Conservation (phyloP, 1,140 invertebrate species). For the Dendroctonus valens region DNA sequence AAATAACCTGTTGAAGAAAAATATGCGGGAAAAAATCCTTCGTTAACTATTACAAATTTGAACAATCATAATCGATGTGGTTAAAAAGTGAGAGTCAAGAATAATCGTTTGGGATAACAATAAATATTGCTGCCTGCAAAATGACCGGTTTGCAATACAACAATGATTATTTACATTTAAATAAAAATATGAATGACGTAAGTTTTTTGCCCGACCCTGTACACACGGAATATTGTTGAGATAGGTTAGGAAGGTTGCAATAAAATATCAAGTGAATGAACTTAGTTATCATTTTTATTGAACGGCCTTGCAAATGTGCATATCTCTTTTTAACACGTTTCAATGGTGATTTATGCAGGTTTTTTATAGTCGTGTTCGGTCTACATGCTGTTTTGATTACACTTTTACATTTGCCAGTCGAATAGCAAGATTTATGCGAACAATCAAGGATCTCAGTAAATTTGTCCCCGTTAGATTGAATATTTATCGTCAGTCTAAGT, state of each 20-base stretch:
- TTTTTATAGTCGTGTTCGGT: too few relatives aligned
- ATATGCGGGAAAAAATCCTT: neutral
- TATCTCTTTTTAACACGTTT: slow-evolving; percentile 27
- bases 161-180: slow-evolving; percentile 9
- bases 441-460: too few relatives aligned
- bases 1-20: too few relatives aligned
- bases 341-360: neutral
- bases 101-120: slow-evolving; percentile 1
- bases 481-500: too few relatives aligned
- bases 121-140: neutral
- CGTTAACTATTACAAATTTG: neutral
- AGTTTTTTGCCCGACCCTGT: slow-evolving; percentile 17
- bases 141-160: slow-evolving; percentile 1
- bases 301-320: slow-evolving; percentile 24
- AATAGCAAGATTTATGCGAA: neutral
- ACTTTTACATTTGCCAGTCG: neutral
- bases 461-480: too few relatives aligned
- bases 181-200: slow-evolving; percentile 27
- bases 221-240: slow-evolving; percentile 28
- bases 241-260: slow-evolving; percentile 45
- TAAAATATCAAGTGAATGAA: slow-evolving; percentile 45
- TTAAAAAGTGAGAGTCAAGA: neutral
- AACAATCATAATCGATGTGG: neutral
- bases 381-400: slow-evolving; percentile 1
- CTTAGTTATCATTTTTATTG: slow-evolving; percentile 32